Conservation (phyloP, 53 echinoderm and acorn worm species). For the Glandiceps talaboti region DNA sequence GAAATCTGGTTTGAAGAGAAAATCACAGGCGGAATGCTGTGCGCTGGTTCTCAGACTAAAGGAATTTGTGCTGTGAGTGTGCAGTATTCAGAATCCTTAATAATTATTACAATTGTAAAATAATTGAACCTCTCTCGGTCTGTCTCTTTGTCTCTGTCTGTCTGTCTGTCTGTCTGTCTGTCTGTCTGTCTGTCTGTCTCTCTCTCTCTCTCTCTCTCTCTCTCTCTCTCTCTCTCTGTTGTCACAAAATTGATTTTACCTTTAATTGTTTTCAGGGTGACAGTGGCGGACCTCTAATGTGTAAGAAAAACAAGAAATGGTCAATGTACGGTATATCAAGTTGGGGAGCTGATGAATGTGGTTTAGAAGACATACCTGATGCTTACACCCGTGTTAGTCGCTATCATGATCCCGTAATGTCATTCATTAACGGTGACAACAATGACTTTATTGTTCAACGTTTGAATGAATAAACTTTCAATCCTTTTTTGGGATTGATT, state of each 20-base stretch:
- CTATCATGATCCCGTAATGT: background rate
- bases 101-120: too few species aligned
- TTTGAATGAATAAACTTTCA: too few species aligned
- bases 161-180: background rate
- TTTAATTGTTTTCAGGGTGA: too few species aligned
- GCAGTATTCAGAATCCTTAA: too few species aligned
- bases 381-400: background rate
- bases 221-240: too few species aligned
- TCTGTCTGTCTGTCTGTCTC: too few species aligned
- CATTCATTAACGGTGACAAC: background rate
- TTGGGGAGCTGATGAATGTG: background rate
- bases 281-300: background rate
- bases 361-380: background rate
- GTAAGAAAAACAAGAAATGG: background rate
- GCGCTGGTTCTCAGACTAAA: background rate
- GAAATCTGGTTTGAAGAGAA: background rate
- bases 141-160: background rate
- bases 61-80: background rate
- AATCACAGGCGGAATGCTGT: background rate
- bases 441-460: too few species aligned
- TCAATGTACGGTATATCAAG: background rate
- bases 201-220: too few species aligned
- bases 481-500: too few species aligned
- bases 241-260: too few species aligned
- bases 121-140: too few species aligned